Percentiles rank a stretch among this genome's conserved stretches.
Evolutionary conservation across 2,797 vertebrate species (phyloP).

Genomic region (Paguma larvata): DNA sequence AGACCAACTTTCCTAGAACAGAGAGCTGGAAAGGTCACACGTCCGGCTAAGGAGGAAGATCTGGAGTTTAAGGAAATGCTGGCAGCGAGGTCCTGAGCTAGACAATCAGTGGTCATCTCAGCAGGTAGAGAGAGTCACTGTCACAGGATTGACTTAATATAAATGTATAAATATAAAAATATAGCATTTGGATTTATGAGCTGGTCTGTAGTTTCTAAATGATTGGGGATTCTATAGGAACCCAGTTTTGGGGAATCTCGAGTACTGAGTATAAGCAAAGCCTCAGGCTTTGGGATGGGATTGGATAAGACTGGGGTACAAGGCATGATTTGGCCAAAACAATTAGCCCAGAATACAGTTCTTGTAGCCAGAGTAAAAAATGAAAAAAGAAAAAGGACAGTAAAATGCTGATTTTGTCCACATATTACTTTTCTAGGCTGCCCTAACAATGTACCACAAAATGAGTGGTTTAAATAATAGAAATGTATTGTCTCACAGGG

Average conservation of each 20-base stretch:
- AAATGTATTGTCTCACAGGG: not conserved
- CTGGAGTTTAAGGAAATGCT: not conserved
- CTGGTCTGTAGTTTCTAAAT: not conserved
- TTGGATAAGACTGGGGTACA: not conserved
- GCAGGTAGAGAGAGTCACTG: not conserved
- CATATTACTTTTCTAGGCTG: not conserved
- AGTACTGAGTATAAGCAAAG: not conserved
- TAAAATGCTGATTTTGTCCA: not conserved
- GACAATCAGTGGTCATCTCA: not conserved
- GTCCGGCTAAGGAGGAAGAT: not conserved
- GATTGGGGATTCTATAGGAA: not conserved
- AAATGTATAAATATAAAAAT: not conserved
- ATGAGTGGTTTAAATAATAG: not conserved
- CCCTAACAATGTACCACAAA: not conserved
- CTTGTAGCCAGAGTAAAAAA: not conserved
- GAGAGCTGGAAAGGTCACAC: not conserved
- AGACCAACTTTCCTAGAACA: not conserved
- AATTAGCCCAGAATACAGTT: not conserved
- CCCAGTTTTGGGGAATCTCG: not conserved
- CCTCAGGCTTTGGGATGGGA: not conserved
- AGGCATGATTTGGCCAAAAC: not conserved
- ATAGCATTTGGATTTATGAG: not conserved
- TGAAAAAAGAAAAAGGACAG: not conserved
- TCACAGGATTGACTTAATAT: not conserved
- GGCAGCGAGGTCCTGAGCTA: not conserved